Conservation (phyloP, 1,140 invertebrate genomes). For the Scaptomyza montana region DNA sequence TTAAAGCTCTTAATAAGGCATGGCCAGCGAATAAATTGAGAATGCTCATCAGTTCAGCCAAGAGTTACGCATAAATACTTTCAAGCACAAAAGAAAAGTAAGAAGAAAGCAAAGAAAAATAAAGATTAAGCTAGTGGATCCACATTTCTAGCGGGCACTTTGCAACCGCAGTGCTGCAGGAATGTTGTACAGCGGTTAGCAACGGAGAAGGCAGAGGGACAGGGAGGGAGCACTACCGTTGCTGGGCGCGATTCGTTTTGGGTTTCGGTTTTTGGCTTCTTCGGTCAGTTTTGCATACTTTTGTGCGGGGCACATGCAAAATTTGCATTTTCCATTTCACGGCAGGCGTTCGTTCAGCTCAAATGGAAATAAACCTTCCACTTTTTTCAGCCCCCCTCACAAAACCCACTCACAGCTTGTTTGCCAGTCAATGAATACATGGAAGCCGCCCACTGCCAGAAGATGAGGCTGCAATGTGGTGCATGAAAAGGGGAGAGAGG, state of each 20-base stretch:
- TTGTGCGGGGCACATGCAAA: conserved; percentile 59
- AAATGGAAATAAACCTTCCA: conserved; percentile 50
- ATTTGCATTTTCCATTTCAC: conserved; percentile 76
- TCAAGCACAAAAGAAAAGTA: conserved; percentile 1
- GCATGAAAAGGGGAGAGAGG: not conserved
- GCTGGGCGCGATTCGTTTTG: conserved; percentile 10
- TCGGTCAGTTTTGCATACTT: conserved; percentile 70
- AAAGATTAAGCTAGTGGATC: conserved; percentile 14
- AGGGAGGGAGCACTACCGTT: not conserved
- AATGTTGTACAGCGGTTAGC: not conserved
- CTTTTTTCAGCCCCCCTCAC: not conserved
- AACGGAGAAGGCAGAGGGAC: not conserved
- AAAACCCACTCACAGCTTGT: not conserved
- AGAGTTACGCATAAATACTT: conserved; percentile 22
- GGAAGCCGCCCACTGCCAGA: not conserved
- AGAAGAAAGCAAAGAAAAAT: not conserved
- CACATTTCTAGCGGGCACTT: conserved; percentile 24
- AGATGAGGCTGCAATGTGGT: conserved; percentile 17
- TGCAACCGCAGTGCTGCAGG: not conserved
- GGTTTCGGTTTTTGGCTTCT: conserved; percentile 19
- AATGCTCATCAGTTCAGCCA: not conserved
- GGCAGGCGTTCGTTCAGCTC: conserved; percentile 39
- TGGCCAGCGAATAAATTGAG: not conserved
- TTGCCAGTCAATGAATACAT: conserved; percentile 11
- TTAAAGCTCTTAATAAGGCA: no score